These are phyloP conservation scores for Paratilapia polleni DNA, from an alignment of 2,113 vertebrate genomes.

Conservation along the genomic window DNA sequence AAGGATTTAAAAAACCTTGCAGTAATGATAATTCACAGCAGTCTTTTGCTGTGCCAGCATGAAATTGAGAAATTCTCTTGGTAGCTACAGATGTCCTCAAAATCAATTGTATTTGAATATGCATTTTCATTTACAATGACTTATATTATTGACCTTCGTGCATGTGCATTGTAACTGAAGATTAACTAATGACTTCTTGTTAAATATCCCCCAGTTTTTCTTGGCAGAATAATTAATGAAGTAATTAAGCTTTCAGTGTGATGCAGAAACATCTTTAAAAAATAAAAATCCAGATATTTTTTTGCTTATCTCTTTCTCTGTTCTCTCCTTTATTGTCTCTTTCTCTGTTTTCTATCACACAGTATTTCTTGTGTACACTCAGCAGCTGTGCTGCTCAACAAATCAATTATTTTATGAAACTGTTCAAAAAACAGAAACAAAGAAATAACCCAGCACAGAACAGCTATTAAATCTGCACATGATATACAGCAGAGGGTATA, in stretches of 20 bases:
- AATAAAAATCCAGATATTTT: slow-evolving; percentile 39
- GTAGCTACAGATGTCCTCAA: neutral
- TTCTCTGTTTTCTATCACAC: neutral
- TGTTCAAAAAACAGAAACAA: neutral
- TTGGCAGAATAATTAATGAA: slow-evolving; percentile 76
- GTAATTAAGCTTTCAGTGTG: slow-evolving; percentile 67
- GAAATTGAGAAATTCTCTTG: slow-evolving; percentile 50
- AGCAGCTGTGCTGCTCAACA: neutral
- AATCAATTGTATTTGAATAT: slow-evolving; percentile 52
- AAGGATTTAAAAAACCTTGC: neutral
- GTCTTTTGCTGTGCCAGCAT: slow-evolving; percentile 3
- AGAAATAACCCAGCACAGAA: neutral
- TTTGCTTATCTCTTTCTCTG: slow-evolving; percentile 23
- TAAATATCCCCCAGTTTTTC: slow-evolving; percentile 68
- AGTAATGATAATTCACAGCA: neutral
- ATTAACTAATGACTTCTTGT: slow-evolving; percentile 78
- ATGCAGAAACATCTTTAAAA: slow-evolving; percentile 69
- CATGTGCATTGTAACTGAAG: slow-evolving; percentile 68
- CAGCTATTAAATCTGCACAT: neutral
- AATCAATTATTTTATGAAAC: neutral
- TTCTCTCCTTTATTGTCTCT: slow-evolving; percentile 22
- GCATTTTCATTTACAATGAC: slow-evolving; percentile 68
- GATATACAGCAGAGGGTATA: neutral
- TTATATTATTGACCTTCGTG: slow-evolving; percentile 73
- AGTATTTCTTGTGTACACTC: neutral